A percentile compares a stretch with the other conserved stretches of the same genome.
Conservation (phyloP, 2,113 vertebrate genomes). For the Dipodomys ordii region DNA sequence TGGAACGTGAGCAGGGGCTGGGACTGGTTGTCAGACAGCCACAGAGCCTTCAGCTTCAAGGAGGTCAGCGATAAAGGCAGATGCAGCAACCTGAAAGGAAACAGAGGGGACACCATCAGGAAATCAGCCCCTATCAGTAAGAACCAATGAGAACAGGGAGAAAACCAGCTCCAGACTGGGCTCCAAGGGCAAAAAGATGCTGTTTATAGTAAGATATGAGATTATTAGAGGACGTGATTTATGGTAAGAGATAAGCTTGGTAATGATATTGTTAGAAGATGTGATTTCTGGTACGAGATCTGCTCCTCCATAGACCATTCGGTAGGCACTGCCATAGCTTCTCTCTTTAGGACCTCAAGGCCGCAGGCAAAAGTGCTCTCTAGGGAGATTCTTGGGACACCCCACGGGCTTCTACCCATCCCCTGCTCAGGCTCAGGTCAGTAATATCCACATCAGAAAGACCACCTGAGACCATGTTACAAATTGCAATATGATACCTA, state of each 20-base stretch:
- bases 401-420: neutral
- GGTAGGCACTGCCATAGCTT: neutral
- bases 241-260: no score
- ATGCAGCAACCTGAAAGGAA: constrained; percentile 89
- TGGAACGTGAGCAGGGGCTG: constrained; percentile 98
- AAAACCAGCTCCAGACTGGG: neutral
- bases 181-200: neutral
- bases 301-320: no score
- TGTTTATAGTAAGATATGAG: neutral
- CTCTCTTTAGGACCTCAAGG: neutral
- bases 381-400: no score
- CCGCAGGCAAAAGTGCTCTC: neutral
- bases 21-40: constrained; percentile 99
- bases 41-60: constrained; percentile 96
- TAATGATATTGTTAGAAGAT: no score
- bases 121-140: neutral
- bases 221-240: no score
- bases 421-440: constrained; percentile 30
- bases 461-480: neutral
- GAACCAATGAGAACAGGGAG: neutral
- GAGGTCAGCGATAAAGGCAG: constrained; percentile 94
- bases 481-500: neutral
- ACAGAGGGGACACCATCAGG: neutral
- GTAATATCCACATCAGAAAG: neutral
- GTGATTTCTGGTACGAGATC: no score